Base-by-base conservation (phyloP, 2,113 vertebrate genomes). In the Catharus bicknelli region DNA sequence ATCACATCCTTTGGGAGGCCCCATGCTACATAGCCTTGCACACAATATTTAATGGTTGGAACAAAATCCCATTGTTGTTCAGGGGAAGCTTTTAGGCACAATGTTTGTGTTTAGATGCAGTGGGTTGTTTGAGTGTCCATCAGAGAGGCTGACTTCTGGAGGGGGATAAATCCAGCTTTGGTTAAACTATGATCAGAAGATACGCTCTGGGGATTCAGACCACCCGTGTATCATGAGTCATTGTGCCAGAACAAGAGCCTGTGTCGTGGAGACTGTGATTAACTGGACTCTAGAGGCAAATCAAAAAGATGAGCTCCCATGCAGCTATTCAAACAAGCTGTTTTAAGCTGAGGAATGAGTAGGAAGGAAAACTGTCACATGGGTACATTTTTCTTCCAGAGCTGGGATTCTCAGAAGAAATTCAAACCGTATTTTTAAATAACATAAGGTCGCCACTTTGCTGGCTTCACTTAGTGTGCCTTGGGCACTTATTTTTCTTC, bases 141-240 rank as follows among this genome's bases (percentile, higher is more conserved):
- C 51, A 45, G 45, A 77, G 59, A 66, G 43, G 73, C 86, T 3
- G 13, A 88, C 12, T 55, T 32, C 61, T 59, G n/a, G n/a, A 86
- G 57, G 32, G 93, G 90, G 36, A 26, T 19, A 80, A 55, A 83
- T 88, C 43, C 64, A 94, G 47, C 61, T 91, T 95, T 77, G 61
- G 43, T 88, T 91, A 83, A 86, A 88, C 79, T 94, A 10, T 81
- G 36, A 70, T 64, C 25, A 81, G 29, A 93, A 83, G 13, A 78
- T 72, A 62, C 1, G 87, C 50, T 4, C 81, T 84, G 59, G 84
- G 67, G 86, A 70, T 79, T 92, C 67, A 69, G 94, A 90, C 94
- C 95, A 94, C 84, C 90, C 86, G 92, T 3, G 6, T 87, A 17
- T 90, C 62, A 79, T 66, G 38, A 89, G 67, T 95, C 82, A 55